These are phyloP conservation scores for Aplodontia rufa DNA, from an alignment of 2,113 vertebrate species.

Conservation along the genomic window DNA sequence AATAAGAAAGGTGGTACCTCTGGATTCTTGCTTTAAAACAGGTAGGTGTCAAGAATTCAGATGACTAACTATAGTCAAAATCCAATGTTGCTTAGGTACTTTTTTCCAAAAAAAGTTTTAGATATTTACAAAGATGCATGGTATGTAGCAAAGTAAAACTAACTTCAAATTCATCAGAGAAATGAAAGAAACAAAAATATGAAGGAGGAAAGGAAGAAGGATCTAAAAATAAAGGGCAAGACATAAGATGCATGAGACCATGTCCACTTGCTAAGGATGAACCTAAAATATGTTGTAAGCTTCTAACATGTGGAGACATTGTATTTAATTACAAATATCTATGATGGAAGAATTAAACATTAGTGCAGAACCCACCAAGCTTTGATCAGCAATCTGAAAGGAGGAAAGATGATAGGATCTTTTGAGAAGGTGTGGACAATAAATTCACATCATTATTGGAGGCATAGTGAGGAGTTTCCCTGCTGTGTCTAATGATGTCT, in stretches of 20 bases:
- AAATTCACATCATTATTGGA: background rate
- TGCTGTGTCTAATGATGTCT: conserved; percentile 9
- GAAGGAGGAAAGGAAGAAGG: background rate
- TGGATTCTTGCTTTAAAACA: background rate
- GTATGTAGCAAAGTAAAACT: background rate
- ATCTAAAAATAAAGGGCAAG: background rate
- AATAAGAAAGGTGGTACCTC: background rate
- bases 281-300: background rate
- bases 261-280: background rate
- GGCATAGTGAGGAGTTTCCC: background rate
- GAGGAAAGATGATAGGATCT: background rate
- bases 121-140: background rate
- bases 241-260: background rate
- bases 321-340: background rate
- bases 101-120: background rate
- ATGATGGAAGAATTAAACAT: conserved; percentile 7
- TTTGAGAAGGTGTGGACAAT: background rate
- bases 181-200: background rate
- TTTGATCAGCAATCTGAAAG: conserved; percentile 24
- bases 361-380: background rate
- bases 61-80: background rate
- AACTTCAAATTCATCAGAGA: background rate
- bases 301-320: background rate
- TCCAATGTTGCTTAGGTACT: background rate
- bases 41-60: background rate